These are phyloP conservation scores for Cybosia mesomella DNA, from an alignment of 2,888 invertebrate genomes.

Conservation along the genomic window DNA sequence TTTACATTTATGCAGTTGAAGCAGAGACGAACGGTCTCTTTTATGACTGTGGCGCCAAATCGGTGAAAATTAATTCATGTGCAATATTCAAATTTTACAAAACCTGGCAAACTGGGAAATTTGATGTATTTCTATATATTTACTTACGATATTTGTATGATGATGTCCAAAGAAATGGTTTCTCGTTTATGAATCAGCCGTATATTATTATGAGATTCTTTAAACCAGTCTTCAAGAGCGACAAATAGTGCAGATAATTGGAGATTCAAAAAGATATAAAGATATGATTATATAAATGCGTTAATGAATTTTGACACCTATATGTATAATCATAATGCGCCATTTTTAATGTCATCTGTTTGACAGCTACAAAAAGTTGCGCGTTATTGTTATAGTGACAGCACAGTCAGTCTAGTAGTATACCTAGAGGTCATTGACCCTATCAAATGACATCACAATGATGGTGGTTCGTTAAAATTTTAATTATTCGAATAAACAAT, in stretches of 20 bases:
- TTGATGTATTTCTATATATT: neutral
- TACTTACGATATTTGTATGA: neutral
- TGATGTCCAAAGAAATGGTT: neutral
- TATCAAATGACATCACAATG: constrained; percentile 8
- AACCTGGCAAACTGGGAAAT: too few relatives aligned
- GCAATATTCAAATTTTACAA: too few relatives aligned
- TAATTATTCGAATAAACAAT: constrained; percentile 1
- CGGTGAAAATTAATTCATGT: too few relatives aligned
- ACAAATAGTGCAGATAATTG: neutral
- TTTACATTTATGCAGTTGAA: too few relatives aligned
- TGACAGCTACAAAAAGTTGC: too few relatives aligned
- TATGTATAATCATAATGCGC: too few relatives aligned
- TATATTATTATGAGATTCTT: neutral
- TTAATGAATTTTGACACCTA: too few relatives aligned
- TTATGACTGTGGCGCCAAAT: too few relatives aligned
- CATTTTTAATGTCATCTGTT: too few relatives aligned
- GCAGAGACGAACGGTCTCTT: too few relatives aligned
- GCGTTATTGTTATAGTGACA: too few relatives aligned
- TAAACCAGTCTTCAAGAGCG: neutral
- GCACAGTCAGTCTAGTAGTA: neutral
- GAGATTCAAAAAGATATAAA: neutral
- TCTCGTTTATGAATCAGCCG: neutral
- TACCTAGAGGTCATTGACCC: neutral
- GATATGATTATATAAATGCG: too few relatives aligned
- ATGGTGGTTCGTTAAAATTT: neutral